A percentile compares a stretch with the other conserved stretches of the same genome.
Conservation (phyloP, 2,888 invertebrate genomes). For the Oscheius onirici region DNA sequence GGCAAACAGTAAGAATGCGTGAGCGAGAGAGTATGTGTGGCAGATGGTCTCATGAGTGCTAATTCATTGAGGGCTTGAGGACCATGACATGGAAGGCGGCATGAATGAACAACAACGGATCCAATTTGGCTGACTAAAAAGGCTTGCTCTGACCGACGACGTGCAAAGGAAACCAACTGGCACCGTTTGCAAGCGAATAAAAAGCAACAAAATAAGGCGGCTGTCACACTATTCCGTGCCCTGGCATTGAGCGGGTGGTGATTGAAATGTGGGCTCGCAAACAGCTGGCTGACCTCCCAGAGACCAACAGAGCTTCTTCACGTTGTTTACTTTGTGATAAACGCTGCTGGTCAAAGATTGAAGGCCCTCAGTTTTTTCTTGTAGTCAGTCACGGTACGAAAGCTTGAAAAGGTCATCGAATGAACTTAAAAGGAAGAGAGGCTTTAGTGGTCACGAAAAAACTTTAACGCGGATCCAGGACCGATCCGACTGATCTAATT, state of each 20-base stretch:
- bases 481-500: background rate
- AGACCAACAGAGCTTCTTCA: constrained; percentile 8
- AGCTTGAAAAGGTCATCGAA: no score
- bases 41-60: constrained; percentile 24
- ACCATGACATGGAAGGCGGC: background rate
- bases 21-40: constrained; percentile 6
- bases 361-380: background rate
- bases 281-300: constrained; percentile 31
- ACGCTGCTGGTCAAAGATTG: background rate
- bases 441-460: no score
- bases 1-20: constrained; percentile 28
- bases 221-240: constrained; percentile 19
- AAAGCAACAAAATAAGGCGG: constrained; percentile 2
- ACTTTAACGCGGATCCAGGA: no score
- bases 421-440: no score
- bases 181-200: constrained; percentile 1
- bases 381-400: no score
- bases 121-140: background rate
- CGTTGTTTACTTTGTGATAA: constrained; percentile 11
- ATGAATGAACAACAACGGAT: background rate
- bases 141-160: background rate
- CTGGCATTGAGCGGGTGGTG: constrained; percentile 26
- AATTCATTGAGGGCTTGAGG: constrained; percentile 21
- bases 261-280: constrained; percentile 26
- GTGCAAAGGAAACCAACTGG: constrained; percentile 7